Evolutionary conservation across 2,113 vertebrate genomes (phyloP), one percentile per base, ranked within the genome.

Genomic region (Microcebus lehilahytsara): DNA sequence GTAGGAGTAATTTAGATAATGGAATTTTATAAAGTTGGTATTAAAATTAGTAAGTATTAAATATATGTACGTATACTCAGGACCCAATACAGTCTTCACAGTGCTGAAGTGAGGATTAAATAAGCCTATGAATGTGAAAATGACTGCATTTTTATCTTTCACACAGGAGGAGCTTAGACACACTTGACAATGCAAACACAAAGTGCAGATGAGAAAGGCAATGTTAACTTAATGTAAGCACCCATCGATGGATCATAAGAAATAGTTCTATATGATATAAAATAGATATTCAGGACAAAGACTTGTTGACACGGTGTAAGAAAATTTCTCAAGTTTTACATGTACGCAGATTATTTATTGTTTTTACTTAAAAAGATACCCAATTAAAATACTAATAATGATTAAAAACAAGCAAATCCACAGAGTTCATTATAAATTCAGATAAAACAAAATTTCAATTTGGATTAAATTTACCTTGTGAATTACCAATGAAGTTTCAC

Each of bases 341-440:
- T n/a, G 62, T 69, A 94, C 51, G 91, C 34, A 74, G 17, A 64
- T 58, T 66, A 17, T 93, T 97, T 96, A 97, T 90, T 88, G 60
- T 60, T 91, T 97, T 98, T 97, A 97, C 94, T 98, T 97, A 96
- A 97, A 98, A 98, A 92, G 85, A 94, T 34, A 90, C n/a, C 96
- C 27, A 10, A 97, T 93, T 97, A 56, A 98, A 98, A 95, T 97
- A 77, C 90, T 74, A 87, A 72, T 53, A 92, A n/a, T 85, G 91
- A 97, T 78, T 97, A 97, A 98, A 85, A 98, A 98, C 86, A 80
- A 96, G 96, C 87, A 96, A 97, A 95, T 96, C 95, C 93, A 96
- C 88, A 80, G 42, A 96, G 93, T 74, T 93, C 91, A 95, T 42
- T 94, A 85, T 83, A 95, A 85, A 96, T 94, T 91, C 96, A 96